phyloP scores from a whole-genome alignment of 2,113 vertebrate species.

The Campylomormyrus tamandua region DNA sequence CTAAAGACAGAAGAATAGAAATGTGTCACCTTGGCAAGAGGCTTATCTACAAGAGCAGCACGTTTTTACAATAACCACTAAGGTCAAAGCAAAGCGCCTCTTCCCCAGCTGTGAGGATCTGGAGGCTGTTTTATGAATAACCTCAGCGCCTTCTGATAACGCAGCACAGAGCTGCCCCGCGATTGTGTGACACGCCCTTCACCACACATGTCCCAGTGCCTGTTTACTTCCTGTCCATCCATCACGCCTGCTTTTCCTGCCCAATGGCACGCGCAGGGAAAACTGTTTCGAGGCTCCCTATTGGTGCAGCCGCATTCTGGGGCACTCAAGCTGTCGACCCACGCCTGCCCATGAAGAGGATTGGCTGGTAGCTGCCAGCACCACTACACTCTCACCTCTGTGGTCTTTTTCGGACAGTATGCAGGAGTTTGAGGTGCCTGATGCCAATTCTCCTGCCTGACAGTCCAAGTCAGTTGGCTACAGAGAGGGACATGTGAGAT shows the following conservation, averaged over 20 bases:
- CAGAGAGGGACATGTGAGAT: background rate
- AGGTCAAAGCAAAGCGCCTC: background rate
- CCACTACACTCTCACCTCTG: background rate
- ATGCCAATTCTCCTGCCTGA: background rate
- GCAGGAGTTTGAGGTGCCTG: background rate
- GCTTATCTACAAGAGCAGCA: conserved; percentile 9
- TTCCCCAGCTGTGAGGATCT: conserved; percentile 4
- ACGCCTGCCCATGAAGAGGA: background rate
- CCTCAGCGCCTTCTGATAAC: background rate
- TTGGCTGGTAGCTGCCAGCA: background rate
- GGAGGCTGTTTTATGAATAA: conserved; percentile 3
- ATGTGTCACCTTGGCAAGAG: background rate
- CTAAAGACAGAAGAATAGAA: background rate
- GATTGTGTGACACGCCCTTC: background rate
- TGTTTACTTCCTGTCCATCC: conserved; percentile 35
- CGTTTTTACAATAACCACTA: background rate
- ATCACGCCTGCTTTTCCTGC: conserved; percentile 59
- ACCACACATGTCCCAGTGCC: background rate
- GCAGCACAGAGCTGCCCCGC: background rate
- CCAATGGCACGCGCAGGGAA: conserved; percentile 54
- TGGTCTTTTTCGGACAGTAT: background rate
- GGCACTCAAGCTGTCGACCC: conserved; percentile 38
- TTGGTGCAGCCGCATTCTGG: conserved; percentile 6
- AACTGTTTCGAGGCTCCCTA: conserved; percentile 55
- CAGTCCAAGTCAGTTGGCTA: background rate